phyloP scores from a whole-genome alignment of 2,797 vertebrate species.

The Poeciliopsis turneri region DNA sequence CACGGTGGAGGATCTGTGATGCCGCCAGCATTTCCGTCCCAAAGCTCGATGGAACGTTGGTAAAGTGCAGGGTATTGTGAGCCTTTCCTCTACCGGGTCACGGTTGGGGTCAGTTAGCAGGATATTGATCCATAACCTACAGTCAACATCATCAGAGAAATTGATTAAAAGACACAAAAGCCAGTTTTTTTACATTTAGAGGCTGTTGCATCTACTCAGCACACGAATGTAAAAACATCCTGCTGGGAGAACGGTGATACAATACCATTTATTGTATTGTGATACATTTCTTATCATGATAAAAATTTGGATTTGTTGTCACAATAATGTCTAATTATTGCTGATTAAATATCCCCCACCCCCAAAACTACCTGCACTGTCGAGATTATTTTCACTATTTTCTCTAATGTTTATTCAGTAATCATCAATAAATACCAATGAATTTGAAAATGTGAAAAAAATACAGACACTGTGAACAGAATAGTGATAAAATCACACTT shows the following conservation, averaged over 20 bases:
- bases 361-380: too few relatives aligned
- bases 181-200: neutral
- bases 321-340: too few relatives aligned
- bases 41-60: neutral
- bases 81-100: neutral
- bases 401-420: too few relatives aligned
- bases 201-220: neutral
- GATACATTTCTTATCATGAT: too few relatives aligned
- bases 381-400: too few relatives aligned
- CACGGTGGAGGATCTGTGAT: neutral
- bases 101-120: neutral
- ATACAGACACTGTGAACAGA: too few relatives aligned
- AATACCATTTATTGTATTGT: too few relatives aligned
- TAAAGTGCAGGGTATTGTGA: neutral
- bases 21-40: neutral
- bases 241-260: neutral
- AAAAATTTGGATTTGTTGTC: too few relatives aligned
- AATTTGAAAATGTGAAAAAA: too few relatives aligned
- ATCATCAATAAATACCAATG: too few relatives aligned
- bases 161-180: neutral
- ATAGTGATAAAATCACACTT: too few relatives aligned
- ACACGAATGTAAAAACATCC: constrained; percentile 3
- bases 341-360: too few relatives aligned
- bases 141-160: neutral
- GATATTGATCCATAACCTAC: neutral